Percentiles rank a stretch among this genome's conserved stretches.
phyloP scores from a whole-genome alignment of 2,888 invertebrate genomes.

The Holacanthella duospinosa region DNA sequence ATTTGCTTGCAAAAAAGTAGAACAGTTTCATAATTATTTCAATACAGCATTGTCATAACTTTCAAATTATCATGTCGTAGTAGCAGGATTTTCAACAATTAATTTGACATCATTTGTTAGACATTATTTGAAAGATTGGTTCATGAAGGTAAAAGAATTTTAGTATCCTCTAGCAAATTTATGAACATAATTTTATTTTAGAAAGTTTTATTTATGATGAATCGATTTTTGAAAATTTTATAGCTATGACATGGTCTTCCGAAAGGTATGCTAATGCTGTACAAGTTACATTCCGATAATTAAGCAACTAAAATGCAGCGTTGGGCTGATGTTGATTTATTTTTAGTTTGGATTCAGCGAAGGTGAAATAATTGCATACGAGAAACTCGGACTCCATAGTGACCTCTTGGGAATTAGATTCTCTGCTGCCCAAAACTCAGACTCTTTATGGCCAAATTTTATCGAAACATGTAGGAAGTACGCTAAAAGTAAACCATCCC shows the following conservation, averaged over 20 bases:
- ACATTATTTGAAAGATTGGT: not conserved
- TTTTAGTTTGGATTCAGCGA: conserved; percentile 28
- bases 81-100: too few relatives aligned
- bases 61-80: not conserved
- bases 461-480: conserved; percentile 36
- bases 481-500: conserved; percentile 29
- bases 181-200: too few relatives aligned
- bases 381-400: conserved; percentile 34
- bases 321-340: too few relatives aligned
- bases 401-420: conserved; percentile 33
- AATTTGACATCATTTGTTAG: not conserved
- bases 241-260: too few relatives aligned
- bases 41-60: not conserved
- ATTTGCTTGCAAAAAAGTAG: conserved; percentile 37
- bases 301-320: not conserved
- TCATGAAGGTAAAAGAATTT: too few relatives aligned
- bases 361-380: conserved; percentile 37
- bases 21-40: not conserved
- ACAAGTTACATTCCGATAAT: too few relatives aligned
- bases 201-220: too few relatives aligned
- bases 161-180: too few relatives aligned
- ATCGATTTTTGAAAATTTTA: too few relatives aligned
- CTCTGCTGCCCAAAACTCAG: conserved; percentile 27
- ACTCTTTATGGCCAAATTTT: conserved; percentile 31
- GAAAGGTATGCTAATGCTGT: too few relatives aligned